Evolutionary conservation across 2,797 vertebrate species (phyloP).

Genomic region (Dicrostonyx torquatus): DNA sequence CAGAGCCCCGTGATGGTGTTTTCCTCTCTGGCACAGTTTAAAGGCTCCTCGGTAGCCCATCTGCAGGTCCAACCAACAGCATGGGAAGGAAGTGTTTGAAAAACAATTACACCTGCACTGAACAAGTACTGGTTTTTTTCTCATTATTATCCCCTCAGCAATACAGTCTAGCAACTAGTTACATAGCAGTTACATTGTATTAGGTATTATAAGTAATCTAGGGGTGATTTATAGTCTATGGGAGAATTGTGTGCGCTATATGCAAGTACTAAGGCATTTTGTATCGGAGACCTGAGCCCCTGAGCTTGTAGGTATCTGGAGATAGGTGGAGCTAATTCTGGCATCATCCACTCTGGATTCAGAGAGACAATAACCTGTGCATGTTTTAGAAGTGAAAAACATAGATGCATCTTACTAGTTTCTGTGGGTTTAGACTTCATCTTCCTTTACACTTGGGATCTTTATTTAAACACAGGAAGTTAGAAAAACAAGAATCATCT

Average conservation of each 20-base stretch:
- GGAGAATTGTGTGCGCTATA: not conserved
- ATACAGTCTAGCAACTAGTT: constrained; percentile 11
- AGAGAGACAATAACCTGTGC: not conserved
- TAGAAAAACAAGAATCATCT: not conserved
- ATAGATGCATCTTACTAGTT: not conserved
- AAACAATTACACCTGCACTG: not conserved
- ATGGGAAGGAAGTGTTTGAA: not conserved
- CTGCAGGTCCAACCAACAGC: not conserved
- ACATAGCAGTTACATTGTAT: constrained; percentile 49
- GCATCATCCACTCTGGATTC: no score
- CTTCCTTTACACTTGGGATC: not conserved
- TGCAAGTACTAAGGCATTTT: not conserved
- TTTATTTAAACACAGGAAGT: not conserved
- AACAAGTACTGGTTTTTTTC: not conserved
- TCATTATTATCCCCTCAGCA: not conserved
- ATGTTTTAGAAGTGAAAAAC: not conserved
- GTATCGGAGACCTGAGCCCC: not conserved
- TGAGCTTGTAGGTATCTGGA: not conserved
- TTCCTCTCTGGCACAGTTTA: not conserved
- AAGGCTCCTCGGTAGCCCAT: not conserved
- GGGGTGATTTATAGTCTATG: not conserved
- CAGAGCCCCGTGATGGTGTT: not conserved
- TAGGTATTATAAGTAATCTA: not conserved
- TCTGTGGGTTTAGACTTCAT: not conserved
- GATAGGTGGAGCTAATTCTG: not conserved